phyloP scores from a whole-genome alignment of 2,113 vertebrate species.

The Percopsis transmontana region DNA sequence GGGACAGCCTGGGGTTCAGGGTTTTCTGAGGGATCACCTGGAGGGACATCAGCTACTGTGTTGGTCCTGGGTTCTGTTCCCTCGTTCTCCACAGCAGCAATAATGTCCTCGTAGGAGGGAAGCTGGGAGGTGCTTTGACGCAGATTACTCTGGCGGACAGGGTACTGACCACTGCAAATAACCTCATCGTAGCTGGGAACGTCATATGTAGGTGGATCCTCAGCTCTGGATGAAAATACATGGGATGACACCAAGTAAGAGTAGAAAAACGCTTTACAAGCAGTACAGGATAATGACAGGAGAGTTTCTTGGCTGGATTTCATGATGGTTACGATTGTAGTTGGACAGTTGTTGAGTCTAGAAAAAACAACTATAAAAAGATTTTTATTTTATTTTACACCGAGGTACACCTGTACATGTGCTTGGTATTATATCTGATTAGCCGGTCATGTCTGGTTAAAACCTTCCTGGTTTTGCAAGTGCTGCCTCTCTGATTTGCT shows the following conservation, averaged over 20 bases:
- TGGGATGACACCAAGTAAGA: neutral
- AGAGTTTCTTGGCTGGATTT: too few relatives aligned
- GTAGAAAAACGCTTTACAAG: neutral
- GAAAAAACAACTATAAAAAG: neutral
- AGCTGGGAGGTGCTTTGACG: slow-evolving; percentile 83
- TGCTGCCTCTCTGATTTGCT: too few relatives aligned
- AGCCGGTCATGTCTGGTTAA: too few relatives aligned
- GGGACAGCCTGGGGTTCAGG: neutral
- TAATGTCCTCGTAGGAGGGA: slow-evolving; percentile 92
- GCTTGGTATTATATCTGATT: too few relatives aligned
- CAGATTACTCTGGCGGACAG: slow-evolving; percentile 73
- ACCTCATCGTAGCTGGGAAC: slow-evolving; percentile 96
- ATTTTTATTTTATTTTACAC: too few relatives aligned
- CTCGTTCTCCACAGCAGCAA: slow-evolving; percentile 77
- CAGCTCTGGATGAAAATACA: slow-evolving; percentile 37
- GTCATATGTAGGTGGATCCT: slow-evolving; percentile 19
- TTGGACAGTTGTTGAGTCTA: neutral
- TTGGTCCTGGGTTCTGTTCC: slow-evolving; percentile 28
- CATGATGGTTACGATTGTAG: too few relatives aligned
- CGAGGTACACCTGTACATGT: too few relatives aligned
- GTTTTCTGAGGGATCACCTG: slow-evolving; percentile 21
- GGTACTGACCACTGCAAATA: slow-evolving; percentile 77
- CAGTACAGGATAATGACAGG: neutral
- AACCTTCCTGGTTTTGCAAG: too few relatives aligned
- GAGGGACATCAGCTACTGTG: slow-evolving; percentile 18